These are phyloP conservation scores for Anguilla obscura DNA, from an alignment of 2,797 vertebrate genomes.

Conservation along the genomic window DNA sequence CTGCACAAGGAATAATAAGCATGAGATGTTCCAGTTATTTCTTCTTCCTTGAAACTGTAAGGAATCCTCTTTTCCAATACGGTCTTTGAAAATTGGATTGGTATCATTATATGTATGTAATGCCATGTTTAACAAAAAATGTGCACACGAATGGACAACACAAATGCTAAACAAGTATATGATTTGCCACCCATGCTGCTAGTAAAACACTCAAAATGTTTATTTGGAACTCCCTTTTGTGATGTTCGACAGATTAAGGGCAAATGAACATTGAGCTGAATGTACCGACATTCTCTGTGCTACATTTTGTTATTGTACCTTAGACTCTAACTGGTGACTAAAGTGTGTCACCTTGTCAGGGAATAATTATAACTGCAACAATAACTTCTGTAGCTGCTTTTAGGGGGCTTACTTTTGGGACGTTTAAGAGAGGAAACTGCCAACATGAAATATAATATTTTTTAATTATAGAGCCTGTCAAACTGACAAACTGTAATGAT, in stretches of 20 bases:
- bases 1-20: slow-evolving; percentile 46
- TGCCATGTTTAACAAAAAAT: not conserved
- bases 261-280: not conserved
- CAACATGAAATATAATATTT: too few species aligned
- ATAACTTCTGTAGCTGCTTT: too few species aligned
- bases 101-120: not conserved
- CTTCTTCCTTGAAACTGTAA: not conserved
- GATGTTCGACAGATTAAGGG: not conserved
- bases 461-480: too few species aligned
- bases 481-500: too few species aligned
- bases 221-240: too few species aligned
- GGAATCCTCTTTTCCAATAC: not conserved
- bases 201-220: not conserved
- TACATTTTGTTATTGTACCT: too few species aligned
- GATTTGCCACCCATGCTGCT: not conserved
- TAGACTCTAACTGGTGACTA: too few species aligned
- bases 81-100: too few species aligned
- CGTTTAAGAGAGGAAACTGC: too few species aligned
- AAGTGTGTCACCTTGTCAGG: too few species aligned
- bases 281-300: not conserved
- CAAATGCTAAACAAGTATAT: not conserved
- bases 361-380: too few species aligned
- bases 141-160: not conserved
- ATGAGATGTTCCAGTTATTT: not conserved
- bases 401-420: too few species aligned